phyloP scores from a whole-genome alignment of 2,888 invertebrate genomes.

The Meiosimyza decipiens region DNA sequence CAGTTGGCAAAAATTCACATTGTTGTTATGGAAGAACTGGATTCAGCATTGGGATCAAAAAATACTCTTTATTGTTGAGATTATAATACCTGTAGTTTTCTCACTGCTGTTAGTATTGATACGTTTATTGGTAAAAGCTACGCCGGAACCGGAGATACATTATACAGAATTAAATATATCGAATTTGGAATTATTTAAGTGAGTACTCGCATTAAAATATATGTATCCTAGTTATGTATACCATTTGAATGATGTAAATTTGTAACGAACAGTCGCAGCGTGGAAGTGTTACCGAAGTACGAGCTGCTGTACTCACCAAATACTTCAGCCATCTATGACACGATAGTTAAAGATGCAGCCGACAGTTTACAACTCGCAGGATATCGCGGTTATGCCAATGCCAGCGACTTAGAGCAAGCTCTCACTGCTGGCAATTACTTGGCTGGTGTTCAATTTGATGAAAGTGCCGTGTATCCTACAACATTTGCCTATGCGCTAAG shows the following conservation, averaged over 20 bases:
- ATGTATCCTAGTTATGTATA: too few relatives aligned
- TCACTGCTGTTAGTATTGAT: slow-evolving; percentile 77
- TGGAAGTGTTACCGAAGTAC: slow-evolving; percentile 28
- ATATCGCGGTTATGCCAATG: slow-evolving; percentile 42
- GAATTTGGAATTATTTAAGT: slow-evolving; percentile 56
- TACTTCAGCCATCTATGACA: slow-evolving; percentile 62
- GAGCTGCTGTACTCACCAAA: slow-evolving; percentile 69
- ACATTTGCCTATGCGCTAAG: slow-evolving; percentile 71
- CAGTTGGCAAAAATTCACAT: slow-evolving; percentile 71
- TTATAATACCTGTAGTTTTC: slow-evolving; percentile 76
- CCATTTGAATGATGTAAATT: too few relatives aligned
- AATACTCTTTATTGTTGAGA: slow-evolving; percentile 75
- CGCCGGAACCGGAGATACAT: slow-evolving; percentile 47
- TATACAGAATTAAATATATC: slow-evolving; percentile 65
- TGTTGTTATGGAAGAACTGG: slow-evolving; percentile 88
- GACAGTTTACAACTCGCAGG: slow-evolving; percentile 44
- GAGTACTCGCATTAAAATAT: slow-evolving; percentile 40
- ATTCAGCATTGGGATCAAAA: slow-evolving; percentile 80
- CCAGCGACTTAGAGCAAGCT: slow-evolving; percentile 43
- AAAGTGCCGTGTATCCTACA: slow-evolving; percentile 65
- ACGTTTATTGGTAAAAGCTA: slow-evolving; percentile 75
- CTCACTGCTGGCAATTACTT: slow-evolving; percentile 45
- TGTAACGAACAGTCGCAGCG: not conserved
- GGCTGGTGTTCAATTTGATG: slow-evolving; percentile 74
- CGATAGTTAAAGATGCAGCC: slow-evolving; percentile 59